phyloP scores from a whole-genome alignment of 2,113 vertebrate genomes.

The Aramus guarauna region DNA sequence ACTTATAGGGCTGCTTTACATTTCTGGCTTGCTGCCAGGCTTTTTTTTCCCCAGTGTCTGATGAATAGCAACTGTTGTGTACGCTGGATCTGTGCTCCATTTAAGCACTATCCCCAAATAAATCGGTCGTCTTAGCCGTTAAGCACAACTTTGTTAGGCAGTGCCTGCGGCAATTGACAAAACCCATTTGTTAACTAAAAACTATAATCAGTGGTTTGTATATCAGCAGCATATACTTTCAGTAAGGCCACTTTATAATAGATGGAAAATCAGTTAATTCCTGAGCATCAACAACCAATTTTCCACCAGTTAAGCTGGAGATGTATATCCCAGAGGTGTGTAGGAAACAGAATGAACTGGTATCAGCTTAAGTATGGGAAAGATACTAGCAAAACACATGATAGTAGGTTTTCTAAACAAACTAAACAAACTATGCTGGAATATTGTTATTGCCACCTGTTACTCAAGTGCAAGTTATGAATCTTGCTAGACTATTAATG shows the following conservation, averaged over 20 bases:
- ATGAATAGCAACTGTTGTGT: conserved; percentile 78
- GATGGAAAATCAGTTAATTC: conserved; percentile 78
- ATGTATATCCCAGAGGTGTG: conserved; percentile 55
- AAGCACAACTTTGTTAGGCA: conserved; percentile 68
- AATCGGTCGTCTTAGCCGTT: conserved; percentile 62
- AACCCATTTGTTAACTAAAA: conserved; percentile 69
- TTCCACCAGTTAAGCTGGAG: conserved; percentile 72
- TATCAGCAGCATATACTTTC: conserved; percentile 18
- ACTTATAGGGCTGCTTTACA: conserved; percentile 73
- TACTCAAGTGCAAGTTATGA: neutral
- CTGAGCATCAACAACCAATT: conserved; percentile 74
- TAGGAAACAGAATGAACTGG: conserved; percentile 14
- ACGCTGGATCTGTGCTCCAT: conserved; percentile 48
- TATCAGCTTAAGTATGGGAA: conserved; percentile 4
- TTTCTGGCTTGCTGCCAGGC: conserved; percentile 72
- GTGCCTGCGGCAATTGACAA: conserved; percentile 32
- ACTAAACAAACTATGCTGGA: neutral
- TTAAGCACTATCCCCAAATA: conserved; percentile 70
- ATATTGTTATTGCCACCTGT: neutral
- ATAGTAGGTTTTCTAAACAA: neutral
- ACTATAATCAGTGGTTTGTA: conserved; percentile 71
- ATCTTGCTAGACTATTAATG: neutral
- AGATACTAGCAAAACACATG: neutral
- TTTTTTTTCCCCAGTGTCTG: conserved; percentile 25
- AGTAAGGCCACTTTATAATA: conserved; percentile 58